These are phyloP conservation scores for Lepidonotus clava DNA, from an alignment of 2,888 invertebrate species.

Conservation along the genomic window DNA sequence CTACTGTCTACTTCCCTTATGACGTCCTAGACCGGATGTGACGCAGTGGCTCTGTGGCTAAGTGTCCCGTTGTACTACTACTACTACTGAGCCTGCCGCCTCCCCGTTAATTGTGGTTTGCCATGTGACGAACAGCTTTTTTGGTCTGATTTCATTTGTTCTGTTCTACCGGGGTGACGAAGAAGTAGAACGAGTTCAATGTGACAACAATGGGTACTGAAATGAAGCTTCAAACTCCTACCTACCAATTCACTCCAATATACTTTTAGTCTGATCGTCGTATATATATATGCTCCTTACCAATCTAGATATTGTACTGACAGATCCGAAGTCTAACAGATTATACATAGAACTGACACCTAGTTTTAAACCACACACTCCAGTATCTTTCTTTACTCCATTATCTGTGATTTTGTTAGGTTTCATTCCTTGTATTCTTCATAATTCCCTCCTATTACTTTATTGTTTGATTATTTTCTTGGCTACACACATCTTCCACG, in stretches of 20 bases:
- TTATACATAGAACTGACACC: neutral
- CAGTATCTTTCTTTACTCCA: neutral
- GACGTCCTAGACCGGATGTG: slow-evolving; percentile 17
- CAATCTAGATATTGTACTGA: neutral
- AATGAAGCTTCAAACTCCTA: slow-evolving; percentile 2
- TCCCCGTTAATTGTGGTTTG: neutral
- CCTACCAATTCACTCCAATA: neutral
- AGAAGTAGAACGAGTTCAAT: neutral
- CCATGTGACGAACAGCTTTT: slow-evolving; percentile 28
- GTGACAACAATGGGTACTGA: neutral
- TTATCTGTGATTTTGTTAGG: too few relatives aligned
- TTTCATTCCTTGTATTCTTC: too few relatives aligned
- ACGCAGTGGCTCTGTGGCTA: neutral
- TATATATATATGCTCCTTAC: neutral
- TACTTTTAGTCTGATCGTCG: slow-evolving; percentile 2
- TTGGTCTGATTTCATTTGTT: slow-evolving; percentile 11
- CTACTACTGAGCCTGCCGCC: neutral
- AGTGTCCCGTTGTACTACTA: neutral
- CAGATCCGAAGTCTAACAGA: neutral
- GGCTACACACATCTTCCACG: neutral
- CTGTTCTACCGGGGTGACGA: neutral
- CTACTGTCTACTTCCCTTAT: too few relatives aligned
- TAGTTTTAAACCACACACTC: slow-evolving; percentile 15
- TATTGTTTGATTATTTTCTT: neutral
- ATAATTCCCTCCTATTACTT: too few relatives aligned